Percentiles rank a stretch among this genome's conserved stretches.
Conservation (phyloP, 2,113 vertebrate genomes). For the Nothoprocta pentlandii region DNA sequence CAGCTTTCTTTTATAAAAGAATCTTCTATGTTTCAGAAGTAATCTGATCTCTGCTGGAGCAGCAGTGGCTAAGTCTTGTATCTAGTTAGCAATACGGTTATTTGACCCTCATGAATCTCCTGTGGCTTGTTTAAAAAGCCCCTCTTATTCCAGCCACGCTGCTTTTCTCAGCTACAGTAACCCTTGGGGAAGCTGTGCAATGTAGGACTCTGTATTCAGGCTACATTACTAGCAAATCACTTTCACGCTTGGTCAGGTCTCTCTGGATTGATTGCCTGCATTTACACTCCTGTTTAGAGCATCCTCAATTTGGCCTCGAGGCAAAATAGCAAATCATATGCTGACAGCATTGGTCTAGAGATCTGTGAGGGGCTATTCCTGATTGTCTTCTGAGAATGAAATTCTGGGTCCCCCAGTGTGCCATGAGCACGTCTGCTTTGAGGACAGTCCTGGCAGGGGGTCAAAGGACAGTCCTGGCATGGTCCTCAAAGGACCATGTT, state of each 20-base stretch:
- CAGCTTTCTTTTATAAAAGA: not conserved
- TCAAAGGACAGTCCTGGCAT: not conserved
- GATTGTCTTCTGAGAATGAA: not conserved
- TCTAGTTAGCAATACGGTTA: not conserved
- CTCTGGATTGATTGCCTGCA: constrained; percentile 1
- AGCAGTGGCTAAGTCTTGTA: not conserved
- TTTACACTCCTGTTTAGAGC: not conserved
- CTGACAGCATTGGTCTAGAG: not conserved
- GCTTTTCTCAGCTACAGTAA: not conserved
- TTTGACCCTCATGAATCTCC: not conserved
- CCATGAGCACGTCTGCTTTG: not conserved
- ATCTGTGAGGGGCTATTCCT: not conserved
- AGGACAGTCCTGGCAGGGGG: not conserved
- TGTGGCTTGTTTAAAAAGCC: not conserved
- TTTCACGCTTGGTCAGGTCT: constrained; percentile 25
- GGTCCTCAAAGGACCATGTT: accelerated
- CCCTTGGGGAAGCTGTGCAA: not conserved
- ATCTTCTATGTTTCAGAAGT: not conserved
- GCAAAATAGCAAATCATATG: not conserved
- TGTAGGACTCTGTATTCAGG: not conserved
- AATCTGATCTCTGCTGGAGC: not conserved
- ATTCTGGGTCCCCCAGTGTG: accelerated
- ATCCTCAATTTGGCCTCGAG: not conserved
- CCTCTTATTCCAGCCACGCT: not conserved
- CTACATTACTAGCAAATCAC: not conserved